phyloP scores from a whole-genome alignment of 2,113 vertebrate genomes.

The Seriola rivoliana region DNA sequence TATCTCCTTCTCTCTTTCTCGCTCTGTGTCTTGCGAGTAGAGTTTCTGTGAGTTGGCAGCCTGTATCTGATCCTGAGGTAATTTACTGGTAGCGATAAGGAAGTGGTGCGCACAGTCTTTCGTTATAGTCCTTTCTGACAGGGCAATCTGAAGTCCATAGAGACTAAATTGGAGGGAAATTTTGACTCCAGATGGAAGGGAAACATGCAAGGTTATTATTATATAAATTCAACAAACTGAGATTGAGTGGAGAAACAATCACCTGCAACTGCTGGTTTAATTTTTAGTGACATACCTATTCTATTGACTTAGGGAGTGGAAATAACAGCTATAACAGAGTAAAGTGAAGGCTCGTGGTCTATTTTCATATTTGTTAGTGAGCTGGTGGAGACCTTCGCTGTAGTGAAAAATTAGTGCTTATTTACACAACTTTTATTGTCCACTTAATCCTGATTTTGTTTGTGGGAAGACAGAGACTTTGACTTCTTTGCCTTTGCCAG shows the following conservation, averaged over 20 bases:
- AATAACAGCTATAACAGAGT: slow-evolving; percentile 1
- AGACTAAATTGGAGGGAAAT: slow-evolving; percentile 68
- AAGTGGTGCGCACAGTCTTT: slow-evolving; percentile 76
- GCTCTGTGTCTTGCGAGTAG: slow-evolving; percentile 65
- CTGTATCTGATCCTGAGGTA: slow-evolving; percentile 82
- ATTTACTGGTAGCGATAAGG: slow-evolving; percentile 83
- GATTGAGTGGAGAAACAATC: slow-evolving; percentile 62
- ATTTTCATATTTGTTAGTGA: slow-evolving; percentile 43
- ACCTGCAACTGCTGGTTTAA: slow-evolving; percentile 27
- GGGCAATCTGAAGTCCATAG: slow-evolving; percentile 67
- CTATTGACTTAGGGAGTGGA: slow-evolving; percentile 15
- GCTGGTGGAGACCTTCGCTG: slow-evolving; percentile 4
- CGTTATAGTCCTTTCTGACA: slow-evolving; percentile 75
- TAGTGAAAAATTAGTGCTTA: slow-evolving; percentile 16
- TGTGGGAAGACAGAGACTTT: slow-evolving; percentile 18
- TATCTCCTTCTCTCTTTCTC: slow-evolving; percentile 35
- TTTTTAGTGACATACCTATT: slow-evolving; percentile 47
- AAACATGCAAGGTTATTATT: slow-evolving; percentile 50
- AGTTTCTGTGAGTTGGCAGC: slow-evolving; percentile 80
- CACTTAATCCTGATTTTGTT: slow-evolving; percentile 33
- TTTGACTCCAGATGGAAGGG: slow-evolving; percentile 45
- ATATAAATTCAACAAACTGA: slow-evolving; percentile 46
- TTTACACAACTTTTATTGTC: slow-evolving; percentile 29
- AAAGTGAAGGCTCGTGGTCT: slow-evolving; percentile 25
- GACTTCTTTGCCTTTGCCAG: slow-evolving; percentile 45